Base-by-base conservation (phyloP, 2,797 vertebrate genomes). In the Etheostoma perlongum region DNA sequence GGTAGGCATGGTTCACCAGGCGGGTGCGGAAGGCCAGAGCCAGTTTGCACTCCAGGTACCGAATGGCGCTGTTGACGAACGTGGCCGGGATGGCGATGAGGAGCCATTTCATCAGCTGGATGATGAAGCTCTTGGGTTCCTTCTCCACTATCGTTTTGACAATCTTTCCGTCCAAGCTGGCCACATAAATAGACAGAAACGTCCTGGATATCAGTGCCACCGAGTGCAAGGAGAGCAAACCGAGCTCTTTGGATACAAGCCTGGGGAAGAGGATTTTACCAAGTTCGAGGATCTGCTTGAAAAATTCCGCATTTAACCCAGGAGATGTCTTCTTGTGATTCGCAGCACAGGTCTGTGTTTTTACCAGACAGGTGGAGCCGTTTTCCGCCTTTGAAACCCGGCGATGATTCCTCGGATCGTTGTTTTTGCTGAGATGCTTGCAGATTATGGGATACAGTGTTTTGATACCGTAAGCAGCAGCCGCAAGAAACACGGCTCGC, bases 111-210 rank as follows among this genome's bases (percentile, higher is more conserved):
- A 97, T 92, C 58, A 99, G 88, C 83, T 99, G 95, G 71, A 96
- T 70, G 74, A 96, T 89, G 89, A 99, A 99, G 89, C 95, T 93
- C 77, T 91, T 89, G 12, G 98, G 97, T 27, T 95, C 87, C 86
- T 98, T 99, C 84, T 99, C 98, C 89, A 99, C 98, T 71, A 99
- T 99, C 72, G 95, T 98, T 76, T 98, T 99, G 8, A 99, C 98
- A 1, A 99, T 99, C 90, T 98, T 97, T 0, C 98, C 98, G 62
- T 99, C 98, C 89, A 99, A 82, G 19, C 96, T 95, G 0, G 98
- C 98, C 67, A 99, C 98, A 72, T 99, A 99, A 65, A 99, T 98
- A 13, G 98, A 99, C 61, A 99, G 91, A 89, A 99, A 99, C 9
- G 98, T 99, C 93, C 98, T 92, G 13, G 98, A 99, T 44, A 99